Evolutionary conservation across 2,113 vertebrate genomes (phyloP).

Genomic region (Tragulus kanchil): DNA sequence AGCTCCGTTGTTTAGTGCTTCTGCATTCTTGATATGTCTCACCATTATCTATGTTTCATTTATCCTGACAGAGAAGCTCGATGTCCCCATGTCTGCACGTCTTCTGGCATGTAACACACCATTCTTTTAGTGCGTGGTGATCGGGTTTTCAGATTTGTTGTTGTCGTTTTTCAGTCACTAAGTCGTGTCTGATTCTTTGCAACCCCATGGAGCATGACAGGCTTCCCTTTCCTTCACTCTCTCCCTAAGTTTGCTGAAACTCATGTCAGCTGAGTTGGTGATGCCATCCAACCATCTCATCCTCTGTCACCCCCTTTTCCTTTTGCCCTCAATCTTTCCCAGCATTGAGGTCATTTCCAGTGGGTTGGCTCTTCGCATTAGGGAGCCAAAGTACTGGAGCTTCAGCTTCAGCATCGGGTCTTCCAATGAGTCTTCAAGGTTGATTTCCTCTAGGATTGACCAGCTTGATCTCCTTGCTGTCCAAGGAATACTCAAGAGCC

Average conservation of each 20-base stretch:
- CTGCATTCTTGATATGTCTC: neutral
- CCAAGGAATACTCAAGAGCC: neutral
- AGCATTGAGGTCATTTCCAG: neutral
- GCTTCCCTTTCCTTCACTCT: neutral
- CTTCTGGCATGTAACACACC: neutral
- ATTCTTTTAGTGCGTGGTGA: neutral
- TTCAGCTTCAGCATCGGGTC: neutral
- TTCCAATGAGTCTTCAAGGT: neutral
- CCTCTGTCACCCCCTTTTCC: neutral
- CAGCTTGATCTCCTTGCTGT: neutral
- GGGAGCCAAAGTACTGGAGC: neutral
- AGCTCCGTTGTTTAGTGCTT: neutral
- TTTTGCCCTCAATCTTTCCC: neutral
- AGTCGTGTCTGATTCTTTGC: neutral
- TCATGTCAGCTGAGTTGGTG: neutral
- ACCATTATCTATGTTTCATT: neutral
- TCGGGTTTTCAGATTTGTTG: neutral
- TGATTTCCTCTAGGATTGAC: neutral
- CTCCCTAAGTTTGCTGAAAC: neutral
- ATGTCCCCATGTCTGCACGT: neutral
- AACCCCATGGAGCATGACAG: neutral
- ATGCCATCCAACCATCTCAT: neutral
- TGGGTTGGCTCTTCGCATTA: accelerated
- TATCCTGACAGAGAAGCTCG: neutral
- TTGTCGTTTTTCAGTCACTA: neutral